Conservation (phyloP, 2,797 vertebrate genomes). For the Sebastes matsubarae region DNA sequence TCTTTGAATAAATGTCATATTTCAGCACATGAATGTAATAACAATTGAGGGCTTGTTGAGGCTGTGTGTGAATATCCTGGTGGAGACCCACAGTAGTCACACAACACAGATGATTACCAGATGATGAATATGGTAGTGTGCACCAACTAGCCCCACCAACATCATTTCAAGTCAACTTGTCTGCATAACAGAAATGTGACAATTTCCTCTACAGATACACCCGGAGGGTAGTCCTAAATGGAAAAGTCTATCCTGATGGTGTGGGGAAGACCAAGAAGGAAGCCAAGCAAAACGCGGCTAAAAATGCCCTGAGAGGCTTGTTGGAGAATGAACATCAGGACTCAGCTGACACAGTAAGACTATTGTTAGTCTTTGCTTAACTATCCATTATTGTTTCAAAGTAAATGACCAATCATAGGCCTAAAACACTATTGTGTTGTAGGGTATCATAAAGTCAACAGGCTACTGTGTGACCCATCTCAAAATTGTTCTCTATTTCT, state of each 20-base stretch:
- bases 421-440: background rate
- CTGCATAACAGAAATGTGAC: too few relatives aligned
- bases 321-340: background rate
- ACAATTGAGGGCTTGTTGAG: too few relatives aligned
- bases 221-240: slow-evolving; percentile 2
- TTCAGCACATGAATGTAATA: too few relatives aligned
- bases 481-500: background rate
- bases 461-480: background rate
- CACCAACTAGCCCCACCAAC: too few relatives aligned
- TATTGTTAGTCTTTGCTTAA: background rate
- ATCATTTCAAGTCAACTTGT: background rate
- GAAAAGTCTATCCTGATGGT: background rate
- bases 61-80: too few relatives aligned
- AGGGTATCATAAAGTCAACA: background rate
- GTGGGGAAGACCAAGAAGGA: slow-evolving; percentile 15
- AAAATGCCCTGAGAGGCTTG: slow-evolving; percentile 58
- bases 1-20: background rate
- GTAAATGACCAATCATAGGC: background rate
- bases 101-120: too few relatives aligned
- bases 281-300: slow-evolving; percentile 44
- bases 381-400: background rate
- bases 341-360: slow-evolving; percentile 48
- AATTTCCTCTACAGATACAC: background rate
- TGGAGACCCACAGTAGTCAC: too few relatives aligned
- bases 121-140: too few relatives aligned